Percentiles rank a stretch among this genome's conserved stretches.
These are phyloP conservation scores for Saxidomus purpurata DNA, from an alignment of 1,140 invertebrate species.

Conservation along the genomic window DNA sequence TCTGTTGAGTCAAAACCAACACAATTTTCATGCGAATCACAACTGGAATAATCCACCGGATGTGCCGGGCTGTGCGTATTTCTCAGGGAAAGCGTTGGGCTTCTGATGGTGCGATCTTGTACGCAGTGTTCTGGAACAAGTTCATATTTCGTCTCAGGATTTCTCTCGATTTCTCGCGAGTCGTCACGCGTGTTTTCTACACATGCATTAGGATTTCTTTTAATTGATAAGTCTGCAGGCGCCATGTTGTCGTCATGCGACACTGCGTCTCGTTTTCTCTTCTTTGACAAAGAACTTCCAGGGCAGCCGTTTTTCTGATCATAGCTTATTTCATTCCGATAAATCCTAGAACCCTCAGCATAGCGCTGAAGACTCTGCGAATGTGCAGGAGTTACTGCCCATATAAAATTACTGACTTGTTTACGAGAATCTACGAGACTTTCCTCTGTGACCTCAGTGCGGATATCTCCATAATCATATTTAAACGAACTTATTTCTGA, in stretches of 20 bases:
- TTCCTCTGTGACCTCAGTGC: background rate
- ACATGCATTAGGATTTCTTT: background rate
- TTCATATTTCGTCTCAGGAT: background rate
- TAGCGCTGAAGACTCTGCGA: background rate
- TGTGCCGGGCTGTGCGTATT: background rate
- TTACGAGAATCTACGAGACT: background rate
- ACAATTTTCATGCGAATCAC: background rate
- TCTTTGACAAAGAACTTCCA: background rate
- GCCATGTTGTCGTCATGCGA: background rate
- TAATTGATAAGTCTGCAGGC: constrained; percentile 4
- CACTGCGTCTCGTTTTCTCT: background rate
- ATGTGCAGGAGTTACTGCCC: constrained; percentile 18
- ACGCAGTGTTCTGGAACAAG: too few relatives aligned
- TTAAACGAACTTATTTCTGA: background rate
- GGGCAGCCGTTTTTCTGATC: background rate
- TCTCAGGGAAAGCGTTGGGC: background rate
- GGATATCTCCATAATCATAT: background rate
- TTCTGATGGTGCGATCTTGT: too few relatives aligned
- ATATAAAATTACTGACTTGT: background rate
- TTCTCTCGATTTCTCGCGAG: background rate
- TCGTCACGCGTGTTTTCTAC: background rate
- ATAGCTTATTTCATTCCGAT: background rate
- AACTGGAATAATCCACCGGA: background rate
- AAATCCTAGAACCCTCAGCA: background rate
- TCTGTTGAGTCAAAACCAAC: background rate